Evolutionary conservation across 2,113 vertebrate genomes (phyloP).

Genomic region (Orientallactaga bullata): DNA sequence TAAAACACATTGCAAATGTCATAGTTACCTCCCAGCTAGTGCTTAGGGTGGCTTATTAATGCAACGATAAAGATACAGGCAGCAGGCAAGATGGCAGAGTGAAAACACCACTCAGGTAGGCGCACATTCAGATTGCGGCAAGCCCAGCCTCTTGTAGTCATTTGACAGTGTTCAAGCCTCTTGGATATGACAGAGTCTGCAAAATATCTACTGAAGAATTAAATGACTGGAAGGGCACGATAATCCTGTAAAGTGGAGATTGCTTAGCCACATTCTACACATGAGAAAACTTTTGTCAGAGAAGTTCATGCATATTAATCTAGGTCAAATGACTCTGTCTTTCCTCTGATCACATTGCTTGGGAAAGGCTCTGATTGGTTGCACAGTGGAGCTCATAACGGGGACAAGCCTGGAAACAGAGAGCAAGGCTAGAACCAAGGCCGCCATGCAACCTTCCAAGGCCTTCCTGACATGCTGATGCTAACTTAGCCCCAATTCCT

Average conservation of each 20-base stretch:
- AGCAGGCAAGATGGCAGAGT: background rate
- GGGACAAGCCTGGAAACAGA: background rate
- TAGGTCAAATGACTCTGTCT: background rate
- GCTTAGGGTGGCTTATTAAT: background rate
- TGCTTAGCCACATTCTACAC: background rate
- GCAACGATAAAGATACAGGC: background rate
- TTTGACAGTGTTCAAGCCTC: background rate
- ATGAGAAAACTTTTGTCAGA: background rate
- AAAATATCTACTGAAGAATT: background rate
- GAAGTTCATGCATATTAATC: background rate
- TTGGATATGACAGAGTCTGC: background rate
- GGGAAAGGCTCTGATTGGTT: background rate
- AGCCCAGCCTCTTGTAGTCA: background rate
- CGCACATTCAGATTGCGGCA: background rate
- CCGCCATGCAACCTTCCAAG: no score
- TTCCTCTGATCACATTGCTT: background rate
- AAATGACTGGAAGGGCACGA: background rate
- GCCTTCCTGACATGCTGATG: no score
- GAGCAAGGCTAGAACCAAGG: no score
- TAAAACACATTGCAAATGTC: conserved; percentile 69
- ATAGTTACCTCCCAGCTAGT: conserved; percentile 24
- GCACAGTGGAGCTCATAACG: background rate
- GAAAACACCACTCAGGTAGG: background rate
- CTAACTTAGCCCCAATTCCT: no score
- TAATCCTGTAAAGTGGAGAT: background rate